Evolutionary conservation across 2,888 invertebrate genomes (phyloP), one percentile per base, ranked within the genome.

Genomic region (Mythimna vitellina): DNA sequence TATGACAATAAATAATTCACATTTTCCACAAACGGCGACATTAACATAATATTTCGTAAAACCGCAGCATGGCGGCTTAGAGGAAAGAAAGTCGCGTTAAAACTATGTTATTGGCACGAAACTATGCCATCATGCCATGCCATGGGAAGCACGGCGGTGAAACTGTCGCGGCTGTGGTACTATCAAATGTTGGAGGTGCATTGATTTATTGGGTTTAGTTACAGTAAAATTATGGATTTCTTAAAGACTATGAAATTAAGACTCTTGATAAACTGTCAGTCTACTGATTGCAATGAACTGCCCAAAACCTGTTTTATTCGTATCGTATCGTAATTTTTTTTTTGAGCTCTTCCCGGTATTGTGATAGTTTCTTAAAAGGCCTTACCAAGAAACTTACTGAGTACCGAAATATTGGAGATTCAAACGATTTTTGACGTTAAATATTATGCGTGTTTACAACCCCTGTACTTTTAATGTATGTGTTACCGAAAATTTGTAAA

Each of bases 31-130:
- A 46, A 7, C 46, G 46, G 46, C 62, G 56, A 51, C n/a, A 70
- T 70, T 42, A 74, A 49, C 62, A 82, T 82, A 79, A 78, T 63
- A 82, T 78, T 84, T 74, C 29, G 80, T 73, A 60, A 70, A 78
- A 78, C 84, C 82, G 66, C 84, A 77, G 53, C 65, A 46, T 60
- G 62, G 35, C 29, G 58, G 32, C n/a, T 68, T 12, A n/a, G 58
- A 57, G 61, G 60, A 73, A 81, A 84, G 85, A 84, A 85, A 86
- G 82, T 64, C 67, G 42, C 69, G 62, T 53, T 70, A 69, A 77
- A 86, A 82, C 84, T 78, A 70, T 85, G 85, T 70, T 84, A 86
- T 79, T 77, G 82, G 81, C 80, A 57, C 78, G 63, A 51, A 66
- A 63, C 73, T 67, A 58, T 74, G 65, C 66, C 81, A 83, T 72